phyloP scores from a whole-genome alignment of 1,140 invertebrate genomes.

The Drosophila burlai region DNA sequence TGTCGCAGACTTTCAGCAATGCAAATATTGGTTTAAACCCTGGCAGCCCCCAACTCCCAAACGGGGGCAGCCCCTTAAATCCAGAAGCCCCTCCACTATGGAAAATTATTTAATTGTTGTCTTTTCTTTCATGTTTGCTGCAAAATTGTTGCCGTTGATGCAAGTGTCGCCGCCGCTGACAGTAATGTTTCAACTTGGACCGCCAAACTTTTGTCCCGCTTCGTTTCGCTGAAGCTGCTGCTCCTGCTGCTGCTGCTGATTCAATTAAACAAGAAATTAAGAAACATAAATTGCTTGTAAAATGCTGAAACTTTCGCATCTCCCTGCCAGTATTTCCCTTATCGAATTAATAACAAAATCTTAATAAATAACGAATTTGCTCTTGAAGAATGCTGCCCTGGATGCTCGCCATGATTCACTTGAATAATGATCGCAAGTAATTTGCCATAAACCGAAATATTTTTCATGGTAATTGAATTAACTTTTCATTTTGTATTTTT shows the following conservation, averaged over 20 bases:
- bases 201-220: constrained; percentile 31
- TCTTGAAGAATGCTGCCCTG: constrained; percentile 1
- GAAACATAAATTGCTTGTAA: constrained; percentile 17
- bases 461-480: constrained; percentile 48
- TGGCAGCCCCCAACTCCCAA: no score
- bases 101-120: constrained; percentile 57
- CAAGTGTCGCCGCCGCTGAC: constrained; percentile 27
- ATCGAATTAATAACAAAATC: constrained; percentile 35
- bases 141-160: constrained; percentile 14
- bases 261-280: constrained; percentile 53
- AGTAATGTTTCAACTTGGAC: constrained; percentile 26
- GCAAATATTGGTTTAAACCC: constrained; percentile 54
- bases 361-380: constrained; percentile 15
- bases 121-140: constrained; percentile 47
- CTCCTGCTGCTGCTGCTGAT: constrained; percentile 37
- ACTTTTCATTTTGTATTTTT: constrained; percentile 7
- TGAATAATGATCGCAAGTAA: constrained; percentile 13
- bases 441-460: constrained; percentile 13
- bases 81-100: not conserved
- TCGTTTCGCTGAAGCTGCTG: constrained; percentile 15
- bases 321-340: constrained; percentile 10
- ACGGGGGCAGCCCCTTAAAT: not conserved
- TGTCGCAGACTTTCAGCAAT: constrained; percentile 55
- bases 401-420: not conserved
- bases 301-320: constrained; percentile 19